Conservation (phyloP, 2,888 invertebrate genomes). For the Lobophora halterata region DNA sequence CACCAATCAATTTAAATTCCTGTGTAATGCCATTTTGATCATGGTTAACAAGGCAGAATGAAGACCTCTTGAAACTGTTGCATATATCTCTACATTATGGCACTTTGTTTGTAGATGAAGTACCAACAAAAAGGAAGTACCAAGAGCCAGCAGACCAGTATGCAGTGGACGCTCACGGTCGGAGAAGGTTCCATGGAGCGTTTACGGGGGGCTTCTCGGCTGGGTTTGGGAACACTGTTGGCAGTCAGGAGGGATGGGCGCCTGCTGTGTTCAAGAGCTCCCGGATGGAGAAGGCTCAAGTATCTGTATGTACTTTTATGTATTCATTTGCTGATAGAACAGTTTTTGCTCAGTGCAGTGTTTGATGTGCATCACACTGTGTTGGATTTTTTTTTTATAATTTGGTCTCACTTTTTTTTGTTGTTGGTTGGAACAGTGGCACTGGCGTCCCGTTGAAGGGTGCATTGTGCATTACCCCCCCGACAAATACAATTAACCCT, state of each 20-base stretch:
- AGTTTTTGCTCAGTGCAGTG: neutral
- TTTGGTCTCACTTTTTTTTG: neutral
- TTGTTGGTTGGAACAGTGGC: too few relatives aligned
- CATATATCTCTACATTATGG: too few relatives aligned
- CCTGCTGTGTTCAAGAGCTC: constrained; percentile 96
- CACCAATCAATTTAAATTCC: too few relatives aligned
- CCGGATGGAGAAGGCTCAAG: constrained; percentile 81
- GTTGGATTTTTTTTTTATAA: neutral
- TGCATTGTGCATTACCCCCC: too few relatives aligned
- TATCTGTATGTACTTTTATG: constrained; percentile 49
- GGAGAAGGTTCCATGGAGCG: constrained; percentile 97
- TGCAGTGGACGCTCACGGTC: constrained; percentile 93
- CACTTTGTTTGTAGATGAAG: constrained; percentile 81
- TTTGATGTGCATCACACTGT: neutral
- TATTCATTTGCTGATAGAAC: neutral
- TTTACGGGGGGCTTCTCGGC: constrained; percentile 99
- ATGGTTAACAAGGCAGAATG: neutral
- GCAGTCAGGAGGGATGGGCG: constrained; percentile 96
- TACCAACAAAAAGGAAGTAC: constrained; percentile 90
- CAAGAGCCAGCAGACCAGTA: constrained; percentile 89
- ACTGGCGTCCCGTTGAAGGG: too few relatives aligned
- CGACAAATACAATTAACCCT: too few relatives aligned
- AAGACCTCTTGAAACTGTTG: too few relatives aligned
- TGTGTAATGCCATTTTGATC: too few relatives aligned
- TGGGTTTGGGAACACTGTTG: constrained; percentile 98